These are phyloP conservation scores for Noctua pronuba DNA, from an alignment of 2,888 invertebrate species.

Conservation along the genomic window DNA sequence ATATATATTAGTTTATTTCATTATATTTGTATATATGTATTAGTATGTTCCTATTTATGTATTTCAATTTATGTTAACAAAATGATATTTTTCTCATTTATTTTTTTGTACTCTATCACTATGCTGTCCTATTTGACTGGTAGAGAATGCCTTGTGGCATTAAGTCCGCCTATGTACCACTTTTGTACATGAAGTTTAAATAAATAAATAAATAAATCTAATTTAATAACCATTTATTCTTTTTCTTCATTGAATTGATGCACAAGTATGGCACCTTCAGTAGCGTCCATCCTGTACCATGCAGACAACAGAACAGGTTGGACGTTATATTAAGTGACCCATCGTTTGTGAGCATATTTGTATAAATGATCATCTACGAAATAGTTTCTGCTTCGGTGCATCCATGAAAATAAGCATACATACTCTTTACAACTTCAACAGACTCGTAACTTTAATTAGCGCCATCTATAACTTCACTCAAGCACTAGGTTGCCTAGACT, in stretches of 20 bases:
- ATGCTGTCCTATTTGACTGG: too few relatives aligned
- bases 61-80: too few relatives aligned
- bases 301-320: neutral
- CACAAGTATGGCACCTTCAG: neutral
- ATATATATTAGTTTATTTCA: too few relatives aligned
- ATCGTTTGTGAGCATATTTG: neutral
- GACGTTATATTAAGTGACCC: neutral
- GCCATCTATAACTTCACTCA: conserved; percentile 43
- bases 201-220: too few relatives aligned
- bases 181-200: too few relatives aligned
- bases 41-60: too few relatives aligned
- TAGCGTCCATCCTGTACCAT: neutral
- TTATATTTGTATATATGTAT: too few relatives aligned
- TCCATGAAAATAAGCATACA: neutral
- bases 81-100: too few relatives aligned
- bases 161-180: too few relatives aligned
- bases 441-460: neutral
- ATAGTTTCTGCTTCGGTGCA: neutral
- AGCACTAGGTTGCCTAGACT: conserved; percentile 36
- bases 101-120: too few relatives aligned
- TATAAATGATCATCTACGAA: neutral
- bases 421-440: neutral
- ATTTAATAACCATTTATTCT: neutral
- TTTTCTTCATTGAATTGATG: neutral
- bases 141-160: too few relatives aligned